These are phyloP conservation scores for Teleogryllus oceanicus DNA, from an alignment of 2,888 invertebrate species.

Conservation along the genomic window DNA sequence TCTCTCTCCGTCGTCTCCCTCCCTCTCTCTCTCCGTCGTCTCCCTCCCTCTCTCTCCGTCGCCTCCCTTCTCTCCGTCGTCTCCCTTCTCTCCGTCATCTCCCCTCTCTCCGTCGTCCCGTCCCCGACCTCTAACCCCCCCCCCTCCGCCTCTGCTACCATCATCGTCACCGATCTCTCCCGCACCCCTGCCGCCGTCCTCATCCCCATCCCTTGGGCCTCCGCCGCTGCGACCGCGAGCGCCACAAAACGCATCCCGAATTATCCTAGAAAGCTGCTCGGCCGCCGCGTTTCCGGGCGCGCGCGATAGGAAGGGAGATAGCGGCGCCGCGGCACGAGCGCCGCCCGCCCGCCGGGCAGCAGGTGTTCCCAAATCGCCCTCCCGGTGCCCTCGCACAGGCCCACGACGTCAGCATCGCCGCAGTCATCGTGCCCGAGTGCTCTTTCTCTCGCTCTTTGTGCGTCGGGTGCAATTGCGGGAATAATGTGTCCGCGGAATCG, in stretches of 20 bases:
- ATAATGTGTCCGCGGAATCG: too few relatives aligned
- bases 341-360: neutral
- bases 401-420: too few relatives aligned
- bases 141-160: neutral
- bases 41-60: too few relatives aligned
- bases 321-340: neutral
- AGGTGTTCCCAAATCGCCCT: neutral
- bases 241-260: constrained; percentile 18
- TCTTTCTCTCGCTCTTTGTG: too few relatives aligned
- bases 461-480: too few relatives aligned
- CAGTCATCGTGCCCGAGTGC: too few relatives aligned
- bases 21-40: too few relatives aligned
- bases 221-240: constrained; percentile 4
- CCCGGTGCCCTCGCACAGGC: neutral
- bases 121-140: too few relatives aligned
- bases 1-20: too few relatives aligned
- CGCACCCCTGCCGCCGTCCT: neutral
- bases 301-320: constrained; percentile 9
- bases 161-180: neutral
- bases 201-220: neutral
- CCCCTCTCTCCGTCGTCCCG: too few relatives aligned
- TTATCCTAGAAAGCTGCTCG: neutral
- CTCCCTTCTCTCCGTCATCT: too few relatives aligned
- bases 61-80: too few relatives aligned
- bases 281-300: neutral